These are phyloP conservation scores for Eugnorisma glareosa DNA, from an alignment of 2,888 invertebrate species.

Conservation along the genomic window DNA sequence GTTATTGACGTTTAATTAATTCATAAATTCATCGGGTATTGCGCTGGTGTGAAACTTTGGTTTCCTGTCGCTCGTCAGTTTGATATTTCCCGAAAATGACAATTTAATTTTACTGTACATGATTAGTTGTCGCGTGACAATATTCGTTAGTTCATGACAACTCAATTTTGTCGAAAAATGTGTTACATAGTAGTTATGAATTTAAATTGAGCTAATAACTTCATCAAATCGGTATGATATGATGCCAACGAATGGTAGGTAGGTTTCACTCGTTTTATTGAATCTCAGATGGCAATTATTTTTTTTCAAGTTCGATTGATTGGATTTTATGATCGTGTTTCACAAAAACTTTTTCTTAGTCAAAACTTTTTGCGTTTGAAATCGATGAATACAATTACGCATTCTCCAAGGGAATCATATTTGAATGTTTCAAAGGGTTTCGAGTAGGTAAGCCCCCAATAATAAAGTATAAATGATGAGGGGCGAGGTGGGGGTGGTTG, in stretches of 20 bases:
- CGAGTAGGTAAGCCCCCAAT: constrained; percentile 76
- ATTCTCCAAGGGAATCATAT: constrained; percentile 28
- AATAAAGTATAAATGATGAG: constrained; percentile 82
- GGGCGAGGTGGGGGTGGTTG: constrained; percentile 69
- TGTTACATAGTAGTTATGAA: constrained; percentile 32
- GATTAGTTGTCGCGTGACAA: constrained; percentile 56
- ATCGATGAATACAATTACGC: constrained; percentile 18
- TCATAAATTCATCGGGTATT: constrained; percentile 55
- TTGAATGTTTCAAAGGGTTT: constrained; percentile 70
- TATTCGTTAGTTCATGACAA: constrained; percentile 53
- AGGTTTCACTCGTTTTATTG: not conserved
- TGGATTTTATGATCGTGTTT: constrained; percentile 31
- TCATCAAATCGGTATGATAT: constrained; percentile 14
- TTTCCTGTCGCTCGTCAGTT: constrained; percentile 52
- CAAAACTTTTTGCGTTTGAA: constrained; percentile 29
- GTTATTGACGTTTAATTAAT: constrained; percentile 67
- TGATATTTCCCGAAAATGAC: constrained; percentile 58
- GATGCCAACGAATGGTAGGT: not conserved
- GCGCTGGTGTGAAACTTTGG: constrained; percentile 55
- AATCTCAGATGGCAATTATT: constrained; percentile 31
- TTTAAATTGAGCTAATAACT: constrained; percentile 48
- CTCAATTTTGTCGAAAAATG: constrained; percentile 39
- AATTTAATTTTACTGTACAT: constrained; percentile 52
- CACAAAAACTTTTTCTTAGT: constrained; percentile 21
- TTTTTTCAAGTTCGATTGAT: constrained; percentile 39